Conservation (phyloP, 2,888 invertebrate species). For the Baccha elongata region DNA sequence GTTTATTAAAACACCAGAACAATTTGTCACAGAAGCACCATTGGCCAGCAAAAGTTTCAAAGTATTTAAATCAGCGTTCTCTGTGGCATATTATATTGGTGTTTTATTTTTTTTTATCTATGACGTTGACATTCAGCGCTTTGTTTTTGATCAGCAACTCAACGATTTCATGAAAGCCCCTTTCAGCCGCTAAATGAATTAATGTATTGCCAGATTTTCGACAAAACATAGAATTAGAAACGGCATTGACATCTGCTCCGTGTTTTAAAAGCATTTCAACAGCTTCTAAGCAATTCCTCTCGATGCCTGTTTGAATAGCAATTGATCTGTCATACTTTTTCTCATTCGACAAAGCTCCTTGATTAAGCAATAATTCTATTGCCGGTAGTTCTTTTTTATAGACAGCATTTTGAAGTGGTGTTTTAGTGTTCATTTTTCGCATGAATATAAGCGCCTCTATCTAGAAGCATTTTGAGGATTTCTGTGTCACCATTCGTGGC, state of each 20-base stretch:
- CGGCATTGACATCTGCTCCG: background rate
- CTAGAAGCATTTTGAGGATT: no score
- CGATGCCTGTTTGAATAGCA: conserved; percentile 26
- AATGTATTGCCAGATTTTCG: background rate
- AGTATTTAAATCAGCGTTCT: conserved; percentile 30
- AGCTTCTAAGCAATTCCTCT: background rate
- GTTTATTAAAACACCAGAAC: background rate
- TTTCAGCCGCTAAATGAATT: background rate
- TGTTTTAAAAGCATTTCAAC: conserved; percentile 16
- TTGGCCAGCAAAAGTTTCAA: conserved; percentile 43
- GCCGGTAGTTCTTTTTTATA: no score
- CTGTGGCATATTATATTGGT: conserved; percentile 34
- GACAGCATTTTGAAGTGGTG: no score
- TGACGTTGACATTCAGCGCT: conserved; percentile 45
- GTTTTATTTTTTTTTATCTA: conserved; percentile 22
- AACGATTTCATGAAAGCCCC: conserved; percentile 6
- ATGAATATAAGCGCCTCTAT: no score
- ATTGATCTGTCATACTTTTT: background rate
- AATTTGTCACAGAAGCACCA: conserved; percentile 7
- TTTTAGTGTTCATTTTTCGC: no score
- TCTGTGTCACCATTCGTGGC: no score
- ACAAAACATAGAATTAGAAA: background rate
- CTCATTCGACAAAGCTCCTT: conserved; percentile 22
- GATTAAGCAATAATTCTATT: conserved; percentile 24
- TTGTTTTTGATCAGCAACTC: conserved; percentile 39